These are phyloP conservation scores for Drosophila conformis DNA, from an alignment of 2,888 invertebrate species.

Conservation along the genomic window DNA sequence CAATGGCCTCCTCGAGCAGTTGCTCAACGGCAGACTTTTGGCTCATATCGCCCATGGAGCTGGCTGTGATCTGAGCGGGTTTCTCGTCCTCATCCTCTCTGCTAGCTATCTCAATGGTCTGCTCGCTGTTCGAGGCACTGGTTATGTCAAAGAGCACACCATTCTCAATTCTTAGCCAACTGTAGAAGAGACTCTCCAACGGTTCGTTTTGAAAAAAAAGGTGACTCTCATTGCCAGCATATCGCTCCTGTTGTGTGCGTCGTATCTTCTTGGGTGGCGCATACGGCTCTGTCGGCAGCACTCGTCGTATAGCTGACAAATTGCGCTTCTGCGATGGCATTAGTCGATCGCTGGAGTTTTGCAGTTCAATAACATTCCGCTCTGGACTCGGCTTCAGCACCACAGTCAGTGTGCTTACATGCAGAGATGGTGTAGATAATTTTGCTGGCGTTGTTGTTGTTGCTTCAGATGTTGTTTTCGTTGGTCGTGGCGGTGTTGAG, in stretches of 20 bases:
- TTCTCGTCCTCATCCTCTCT: conserved; percentile 43
- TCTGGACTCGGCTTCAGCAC: conserved; percentile 73
- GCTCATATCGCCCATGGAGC: conserved; percentile 50
- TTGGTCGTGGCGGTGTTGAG: conserved; percentile 20
- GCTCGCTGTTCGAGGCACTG: conserved; percentile 47
- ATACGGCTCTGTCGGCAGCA: conserved; percentile 74
- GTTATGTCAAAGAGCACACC: conserved; percentile 78
- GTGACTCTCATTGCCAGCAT: conserved; percentile 49
- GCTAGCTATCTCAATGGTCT: conserved; percentile 63
- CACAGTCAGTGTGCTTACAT: conserved; percentile 77
- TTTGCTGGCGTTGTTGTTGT: background rate
- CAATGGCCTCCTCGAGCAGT: conserved; percentile 75
- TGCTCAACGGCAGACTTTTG: conserved; percentile 67
- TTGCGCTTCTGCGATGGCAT: conserved; percentile 63
- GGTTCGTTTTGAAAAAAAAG: conserved; percentile 75
- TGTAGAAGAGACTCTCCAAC: conserved; percentile 80
- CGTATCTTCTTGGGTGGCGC: conserved; percentile 83
- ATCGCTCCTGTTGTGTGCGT: conserved; percentile 75
- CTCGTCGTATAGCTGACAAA: conserved; percentile 59
- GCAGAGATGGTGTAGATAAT: conserved; percentile 30
- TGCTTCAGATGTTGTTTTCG: background rate
- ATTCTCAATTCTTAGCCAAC: conserved; percentile 80
- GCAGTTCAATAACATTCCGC: conserved; percentile 18
- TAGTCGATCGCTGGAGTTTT: conserved; percentile 19
- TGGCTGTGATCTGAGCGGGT: conserved; percentile 21